Conservation (phyloP, 2,113 vertebrate species). For the Danionella cerebrum region DNA sequence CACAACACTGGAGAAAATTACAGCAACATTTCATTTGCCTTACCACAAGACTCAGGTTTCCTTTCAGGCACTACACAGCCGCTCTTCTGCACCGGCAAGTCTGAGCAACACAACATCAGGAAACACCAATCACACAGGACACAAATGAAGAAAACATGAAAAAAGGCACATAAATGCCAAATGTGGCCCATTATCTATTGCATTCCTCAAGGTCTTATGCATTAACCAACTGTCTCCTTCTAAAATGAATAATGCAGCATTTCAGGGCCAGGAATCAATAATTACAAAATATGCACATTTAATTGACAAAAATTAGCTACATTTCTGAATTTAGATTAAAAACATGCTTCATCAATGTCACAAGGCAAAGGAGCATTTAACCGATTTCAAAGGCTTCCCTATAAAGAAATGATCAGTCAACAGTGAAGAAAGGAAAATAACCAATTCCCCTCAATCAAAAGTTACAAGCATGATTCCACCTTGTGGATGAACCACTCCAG, state of each 20-base stretch:
- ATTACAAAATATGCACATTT: no score
- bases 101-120: conserved; percentile 52
- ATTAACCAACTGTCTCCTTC: neutral
- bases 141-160: neutral
- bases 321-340: no score
- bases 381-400: no score
- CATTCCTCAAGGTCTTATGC: neutral
- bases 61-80: conserved; percentile 88
- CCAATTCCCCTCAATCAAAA: no score
- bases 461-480: no score
- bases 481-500: no score
- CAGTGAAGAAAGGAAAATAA: no score
- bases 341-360: no score
- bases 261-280: no score
- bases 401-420: no score
- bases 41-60: conserved; percentile 96
- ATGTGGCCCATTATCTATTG: neutral
- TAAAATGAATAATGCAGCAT: neutral
- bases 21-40: conserved; percentile 56
- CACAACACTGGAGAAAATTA: neutral
- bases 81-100: conserved; percentile 89
- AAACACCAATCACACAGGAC: neutral
- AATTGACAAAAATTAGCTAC: no score
- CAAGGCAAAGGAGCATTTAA: no score
- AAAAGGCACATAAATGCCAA: neutral